Percentiles rank a stretch among this genome's conserved stretches.
phyloP scores from a whole-genome alignment of 2,888 invertebrate genomes.

The Tetranychus piercei region DNA sequence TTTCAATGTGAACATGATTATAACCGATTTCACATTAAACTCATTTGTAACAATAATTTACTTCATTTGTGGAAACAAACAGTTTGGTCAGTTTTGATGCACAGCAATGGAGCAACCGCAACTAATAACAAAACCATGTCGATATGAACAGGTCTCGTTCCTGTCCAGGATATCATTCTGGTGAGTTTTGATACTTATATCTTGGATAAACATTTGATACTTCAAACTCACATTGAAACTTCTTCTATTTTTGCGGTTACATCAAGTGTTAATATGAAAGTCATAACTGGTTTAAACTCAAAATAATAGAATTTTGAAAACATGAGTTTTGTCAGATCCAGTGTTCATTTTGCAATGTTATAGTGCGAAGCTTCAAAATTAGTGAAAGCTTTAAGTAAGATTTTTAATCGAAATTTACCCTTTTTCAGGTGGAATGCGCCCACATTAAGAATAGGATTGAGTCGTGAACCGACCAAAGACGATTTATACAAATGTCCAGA shows the following conservation, averaged over 20 bases:
- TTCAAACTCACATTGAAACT: too few relatives aligned
- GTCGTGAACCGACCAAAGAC: not conserved
- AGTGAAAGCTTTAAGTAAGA: constrained; percentile 30
- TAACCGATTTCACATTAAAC: too few relatives aligned
- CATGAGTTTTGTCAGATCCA: too few relatives aligned
- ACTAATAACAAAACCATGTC: not conserved
- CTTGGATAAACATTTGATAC: too few relatives aligned
- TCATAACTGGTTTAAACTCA: too few relatives aligned
- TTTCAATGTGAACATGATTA: too few relatives aligned
- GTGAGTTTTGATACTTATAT: not conserved
- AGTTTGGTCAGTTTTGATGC: not conserved
- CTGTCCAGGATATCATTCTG: not conserved
- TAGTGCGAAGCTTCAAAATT: constrained; percentile 86
- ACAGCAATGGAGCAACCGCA: not conserved
- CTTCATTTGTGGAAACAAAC: not conserved
- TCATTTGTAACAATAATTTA: too few relatives aligned
- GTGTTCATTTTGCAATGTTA: too few relatives aligned
- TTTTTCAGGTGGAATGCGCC: not conserved
- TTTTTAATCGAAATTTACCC: not conserved
- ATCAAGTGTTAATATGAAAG: too few relatives aligned
- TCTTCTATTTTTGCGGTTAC: too few relatives aligned
- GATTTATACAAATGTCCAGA: not conserved
- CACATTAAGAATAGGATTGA: not conserved
- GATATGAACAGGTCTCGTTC: not conserved
- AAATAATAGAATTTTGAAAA: too few relatives aligned